These are phyloP conservation scores for Bombus balteatus DNA, from an alignment of 1,140 invertebrate species.

Conservation along the genomic window DNA sequence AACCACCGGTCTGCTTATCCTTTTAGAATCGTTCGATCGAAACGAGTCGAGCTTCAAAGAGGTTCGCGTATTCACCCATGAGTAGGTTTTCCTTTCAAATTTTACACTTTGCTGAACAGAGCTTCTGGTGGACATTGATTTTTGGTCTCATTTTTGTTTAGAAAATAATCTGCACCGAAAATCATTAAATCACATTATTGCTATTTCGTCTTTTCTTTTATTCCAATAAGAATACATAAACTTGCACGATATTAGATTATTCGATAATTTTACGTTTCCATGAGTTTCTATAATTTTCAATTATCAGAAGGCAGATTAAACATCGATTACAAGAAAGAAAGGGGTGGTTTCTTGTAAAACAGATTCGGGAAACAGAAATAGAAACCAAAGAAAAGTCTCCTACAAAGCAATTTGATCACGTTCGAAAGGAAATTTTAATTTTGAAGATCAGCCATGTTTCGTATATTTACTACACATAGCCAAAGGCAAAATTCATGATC, in stretches of 20 bases:
- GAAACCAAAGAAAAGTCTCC: background rate
- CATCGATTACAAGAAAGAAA: background rate
- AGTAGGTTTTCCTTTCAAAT: background rate
- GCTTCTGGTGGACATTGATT: background rate
- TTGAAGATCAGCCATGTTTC: too few relatives aligned
- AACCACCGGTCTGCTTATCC: slow-evolving; percentile 23
- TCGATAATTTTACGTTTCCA: too few relatives aligned
- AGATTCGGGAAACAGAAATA: background rate
- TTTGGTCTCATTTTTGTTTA: background rate
- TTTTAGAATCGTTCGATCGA: slow-evolving; percentile 23
- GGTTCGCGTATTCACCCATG: background rate
- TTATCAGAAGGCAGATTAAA: background rate
- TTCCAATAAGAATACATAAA: background rate
- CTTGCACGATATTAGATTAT: background rate
- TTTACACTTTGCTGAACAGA: background rate
- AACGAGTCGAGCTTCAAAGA: slow-evolving; percentile 1
- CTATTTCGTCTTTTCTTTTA: background rate
- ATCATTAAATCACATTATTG: background rate
- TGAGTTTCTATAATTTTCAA: background rate
- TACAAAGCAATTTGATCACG: too few relatives aligned
- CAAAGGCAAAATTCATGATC: background rate
- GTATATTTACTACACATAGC: too few relatives aligned
- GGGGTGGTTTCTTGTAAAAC: background rate
- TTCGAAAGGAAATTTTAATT: too few relatives aligned
- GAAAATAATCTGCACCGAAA: background rate